Evolutionary conservation across 1,140 invertebrate genomes (phyloP).

Genomic region (Arion vulgaris): DNA sequence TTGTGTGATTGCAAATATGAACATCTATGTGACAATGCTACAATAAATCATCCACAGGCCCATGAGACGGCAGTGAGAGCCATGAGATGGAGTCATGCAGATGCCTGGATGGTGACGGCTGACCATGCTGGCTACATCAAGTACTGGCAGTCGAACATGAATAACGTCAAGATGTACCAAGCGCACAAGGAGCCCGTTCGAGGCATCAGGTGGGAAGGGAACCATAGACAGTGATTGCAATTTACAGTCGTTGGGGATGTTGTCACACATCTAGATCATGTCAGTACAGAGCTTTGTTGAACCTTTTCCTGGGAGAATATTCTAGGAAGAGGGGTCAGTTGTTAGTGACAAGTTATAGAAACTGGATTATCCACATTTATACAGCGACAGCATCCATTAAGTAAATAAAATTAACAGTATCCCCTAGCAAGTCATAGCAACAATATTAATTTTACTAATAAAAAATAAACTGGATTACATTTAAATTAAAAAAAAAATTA

Average conservation of each 20-base stretch:
- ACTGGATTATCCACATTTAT: neutral
- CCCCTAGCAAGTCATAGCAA: no score
- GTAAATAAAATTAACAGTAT: neutral
- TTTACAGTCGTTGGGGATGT: conserved; percentile 6
- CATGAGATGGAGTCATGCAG: conserved; percentile 99
- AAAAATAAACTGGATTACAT: no score
- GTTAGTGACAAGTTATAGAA: neutral
- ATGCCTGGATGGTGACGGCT: conserved; percentile 99
- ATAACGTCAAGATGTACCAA: conserved; percentile 99
- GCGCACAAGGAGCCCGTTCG: conserved; percentile 99
- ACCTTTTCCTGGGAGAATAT: neutral
- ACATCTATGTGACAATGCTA: no score
- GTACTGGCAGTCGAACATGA: conserved; percentile 99
- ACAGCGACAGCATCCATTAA: neutral
- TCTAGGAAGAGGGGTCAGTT: neutral
- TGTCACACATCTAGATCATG: neutral
- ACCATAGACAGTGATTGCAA: neutral
- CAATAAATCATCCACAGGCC: no score
- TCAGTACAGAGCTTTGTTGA: neutral
- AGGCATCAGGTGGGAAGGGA: conserved; percentile 87
- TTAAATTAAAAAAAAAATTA: no score
- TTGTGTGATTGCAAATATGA: no score
- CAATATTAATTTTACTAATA: no score
- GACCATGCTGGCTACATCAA: conserved; percentile 99
- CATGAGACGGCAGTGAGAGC: conserved; percentile 97